Percentiles rank a stretch among this genome's conserved stretches.
Evolutionary conservation across 2,888 invertebrate genomes (phyloP).

Genomic region (Isotomurus palustris): DNA sequence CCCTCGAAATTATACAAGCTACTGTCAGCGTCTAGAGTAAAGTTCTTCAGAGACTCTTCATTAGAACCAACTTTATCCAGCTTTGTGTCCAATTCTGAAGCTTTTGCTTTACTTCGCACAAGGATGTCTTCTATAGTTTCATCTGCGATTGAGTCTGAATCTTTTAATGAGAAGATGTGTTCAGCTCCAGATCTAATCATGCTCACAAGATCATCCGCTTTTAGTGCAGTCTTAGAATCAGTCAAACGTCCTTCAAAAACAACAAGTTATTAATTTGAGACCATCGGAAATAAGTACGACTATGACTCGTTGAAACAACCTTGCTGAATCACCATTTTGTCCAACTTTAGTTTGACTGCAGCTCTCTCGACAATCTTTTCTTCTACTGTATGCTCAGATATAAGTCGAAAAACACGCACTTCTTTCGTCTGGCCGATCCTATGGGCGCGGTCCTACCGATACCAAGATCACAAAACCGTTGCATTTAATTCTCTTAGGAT

Average conservation of each 20-base stretch:
- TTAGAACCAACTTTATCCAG: no score
- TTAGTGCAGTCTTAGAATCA: conserved; percentile 8
- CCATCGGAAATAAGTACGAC: no score
- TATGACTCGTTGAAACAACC: no score
- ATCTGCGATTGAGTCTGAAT: conserved; percentile 25
- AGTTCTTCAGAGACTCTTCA: conserved; percentile 22
- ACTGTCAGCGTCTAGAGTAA: conserved; percentile 3
- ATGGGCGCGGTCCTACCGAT: conserved; percentile 68
- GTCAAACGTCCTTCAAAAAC: conserved; percentile 33
- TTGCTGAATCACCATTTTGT: conserved; percentile 63
- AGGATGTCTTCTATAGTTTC: conserved; percentile 41
- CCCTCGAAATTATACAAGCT: conserved; percentile 38
- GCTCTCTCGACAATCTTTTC: conserved; percentile 60
- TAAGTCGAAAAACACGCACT: conserved; percentile 62
- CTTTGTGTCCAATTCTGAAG: conserved; percentile 16
- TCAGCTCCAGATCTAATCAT: conserved; percentile 40
- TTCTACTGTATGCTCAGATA: conserved; percentile 63
- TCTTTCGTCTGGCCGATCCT: conserved; percentile 67
- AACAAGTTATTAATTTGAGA: conserved; percentile 1
- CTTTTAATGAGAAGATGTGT: conserved; percentile 21
- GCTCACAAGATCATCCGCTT: conserved; percentile 25
- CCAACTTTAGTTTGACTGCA: conserved; percentile 61
- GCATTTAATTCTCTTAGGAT: no score
- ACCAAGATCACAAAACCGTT: not conserved
- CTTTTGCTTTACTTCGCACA: conserved; percentile 28